Base-by-base conservation (phyloP, 2,888 invertebrate genomes). In the Pheosia gnoma region DNA sequence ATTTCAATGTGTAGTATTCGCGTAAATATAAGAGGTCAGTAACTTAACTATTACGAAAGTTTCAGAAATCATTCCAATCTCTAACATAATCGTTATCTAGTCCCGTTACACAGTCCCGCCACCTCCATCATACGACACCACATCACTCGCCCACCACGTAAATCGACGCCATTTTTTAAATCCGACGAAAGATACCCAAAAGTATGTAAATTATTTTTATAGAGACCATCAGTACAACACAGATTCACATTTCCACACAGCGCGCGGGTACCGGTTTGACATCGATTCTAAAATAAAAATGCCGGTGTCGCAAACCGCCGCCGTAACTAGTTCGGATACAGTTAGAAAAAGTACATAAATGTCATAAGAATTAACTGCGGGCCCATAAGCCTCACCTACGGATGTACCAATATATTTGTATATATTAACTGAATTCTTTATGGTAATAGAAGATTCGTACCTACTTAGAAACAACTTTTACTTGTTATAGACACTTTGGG, bases 301-400 rank as follows among this genome's bases (percentile, higher is more conserved):
- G 66, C 66, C 60, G 61, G 70, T 75, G 75, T 77, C 68, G 75
- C 65, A 13, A 57, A 57, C 43, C 45, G 9, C 39, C 60, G 61
- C 60, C 65, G 72, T 70, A 74, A 68, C 66, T 70, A 57, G 69
- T 57, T 47, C 37, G 57, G 60, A 63, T 67, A 75, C 76, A 69
- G 76, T 76, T 76, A 76, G 68, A 69, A 68, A 72, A 67, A 73
- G 72, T 71, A 73, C 72, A 73, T 73, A 69, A 73, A 62, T 62
- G 58, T 66, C 66, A 70, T 59, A 49, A 59, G 54, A 59, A 66
- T 63, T 61, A 60, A 67, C 57, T 74, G 68, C 71, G 65, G 57
- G 56, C 66, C 70, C 72, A 76, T 76, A 64, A 49, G 67, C 64
- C 66, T 64, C 77, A 71, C 71, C 76, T 74, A 75, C 74, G 59